phyloP scores from a whole-genome alignment of 2,888 invertebrate species.

The Athalia cordata region DNA sequence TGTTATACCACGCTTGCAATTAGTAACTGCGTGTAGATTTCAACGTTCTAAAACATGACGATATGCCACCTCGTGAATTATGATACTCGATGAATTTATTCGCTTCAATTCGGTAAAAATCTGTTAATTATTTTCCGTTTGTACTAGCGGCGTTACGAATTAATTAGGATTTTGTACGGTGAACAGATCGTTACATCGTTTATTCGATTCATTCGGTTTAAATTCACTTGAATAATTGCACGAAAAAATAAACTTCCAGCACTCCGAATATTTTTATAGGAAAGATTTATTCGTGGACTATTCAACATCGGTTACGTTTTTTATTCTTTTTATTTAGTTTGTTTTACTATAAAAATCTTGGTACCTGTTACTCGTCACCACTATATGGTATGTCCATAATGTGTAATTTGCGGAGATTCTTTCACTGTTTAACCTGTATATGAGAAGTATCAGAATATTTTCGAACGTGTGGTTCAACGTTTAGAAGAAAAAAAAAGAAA shows the following conservation, averaged over 20 bases:
- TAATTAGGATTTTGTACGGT: neutral
- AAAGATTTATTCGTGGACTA: too few species aligned
- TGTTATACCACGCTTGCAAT: neutral
- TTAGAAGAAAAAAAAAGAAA: neutral
- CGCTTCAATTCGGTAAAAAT: neutral
- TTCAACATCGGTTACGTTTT: too few species aligned
- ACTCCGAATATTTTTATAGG: too few species aligned
- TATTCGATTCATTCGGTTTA: neutral
- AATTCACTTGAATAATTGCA: neutral
- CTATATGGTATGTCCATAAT: too few species aligned
- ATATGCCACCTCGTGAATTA: neutral
- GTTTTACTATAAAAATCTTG: too few species aligned
- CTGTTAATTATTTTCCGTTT: constrained; percentile 12
- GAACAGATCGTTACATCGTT: neutral
- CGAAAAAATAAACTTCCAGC: too few species aligned
- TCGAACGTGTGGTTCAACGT: neutral
- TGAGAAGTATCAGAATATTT: neutral
- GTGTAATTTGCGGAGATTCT: too few species aligned
- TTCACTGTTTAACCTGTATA: neutral
- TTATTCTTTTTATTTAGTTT: too few species aligned
- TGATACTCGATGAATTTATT: too few species aligned
- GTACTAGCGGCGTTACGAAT: constrained; percentile 12
- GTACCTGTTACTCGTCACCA: too few species aligned
- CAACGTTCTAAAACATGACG: constrained; percentile 18
- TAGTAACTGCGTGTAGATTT: constrained; percentile 27